Evolutionary conservation across 2,797 vertebrate genomes (phyloP).

Genomic region (Sebastes minor): DNA sequence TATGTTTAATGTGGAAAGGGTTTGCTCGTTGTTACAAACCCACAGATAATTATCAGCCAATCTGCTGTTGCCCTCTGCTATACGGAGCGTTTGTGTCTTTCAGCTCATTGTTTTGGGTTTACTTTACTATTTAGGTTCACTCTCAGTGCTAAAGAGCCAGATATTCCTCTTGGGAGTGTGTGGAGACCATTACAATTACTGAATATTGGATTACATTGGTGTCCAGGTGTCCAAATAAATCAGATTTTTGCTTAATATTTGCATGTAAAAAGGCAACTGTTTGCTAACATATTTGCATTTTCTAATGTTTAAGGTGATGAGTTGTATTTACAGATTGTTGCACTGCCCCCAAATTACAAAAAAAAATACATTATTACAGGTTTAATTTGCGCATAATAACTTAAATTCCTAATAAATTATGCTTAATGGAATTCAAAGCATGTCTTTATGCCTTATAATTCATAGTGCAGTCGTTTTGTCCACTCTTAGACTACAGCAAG

Average conservation of each 20-base stretch:
- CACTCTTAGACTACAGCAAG: background rate
- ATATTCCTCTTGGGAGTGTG: background rate
- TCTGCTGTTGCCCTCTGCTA: background rate
- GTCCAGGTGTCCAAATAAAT: background rate
- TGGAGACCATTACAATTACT: background rate
- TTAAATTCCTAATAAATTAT: background rate
- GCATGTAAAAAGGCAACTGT: background rate
- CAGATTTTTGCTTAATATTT: background rate
- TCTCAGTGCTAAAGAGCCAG: background rate
- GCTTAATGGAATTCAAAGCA: background rate
- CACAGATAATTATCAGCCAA: background rate
- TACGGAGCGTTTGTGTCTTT: background rate
- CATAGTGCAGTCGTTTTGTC: background rate
- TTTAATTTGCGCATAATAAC: background rate
- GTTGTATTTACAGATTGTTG: background rate
- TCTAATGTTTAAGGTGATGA: background rate
- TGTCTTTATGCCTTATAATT: background rate
- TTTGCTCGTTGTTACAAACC: background rate
- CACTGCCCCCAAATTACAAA: background rate
- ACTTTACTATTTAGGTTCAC: background rate
- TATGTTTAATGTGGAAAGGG: background rate
- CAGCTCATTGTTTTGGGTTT: background rate
- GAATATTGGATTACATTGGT: background rate
- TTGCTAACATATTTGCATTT: background rate
- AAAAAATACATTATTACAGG: background rate